These are phyloP conservation scores for Diuraphis noxia DNA, from an alignment of 1,140 invertebrate genomes.

Conservation along the genomic window DNA sequence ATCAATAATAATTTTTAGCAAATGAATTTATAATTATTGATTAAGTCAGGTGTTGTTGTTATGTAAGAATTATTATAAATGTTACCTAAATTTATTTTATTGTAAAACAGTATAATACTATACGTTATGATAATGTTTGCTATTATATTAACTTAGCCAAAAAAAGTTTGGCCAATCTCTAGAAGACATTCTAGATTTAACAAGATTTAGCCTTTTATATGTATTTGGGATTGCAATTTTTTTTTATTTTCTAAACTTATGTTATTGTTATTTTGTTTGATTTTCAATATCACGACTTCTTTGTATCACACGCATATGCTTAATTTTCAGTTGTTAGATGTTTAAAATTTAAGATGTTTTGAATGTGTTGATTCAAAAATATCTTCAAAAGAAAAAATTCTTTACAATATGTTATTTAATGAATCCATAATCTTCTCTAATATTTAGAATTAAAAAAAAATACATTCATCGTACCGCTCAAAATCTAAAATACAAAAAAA, in stretches of 20 bases:
- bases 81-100: not conserved
- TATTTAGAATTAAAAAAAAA: too few species aligned
- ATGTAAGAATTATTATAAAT: too few species aligned
- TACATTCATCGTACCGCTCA: too few species aligned
- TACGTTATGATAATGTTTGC: too few species aligned
- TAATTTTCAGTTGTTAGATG: not conserved
- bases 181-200: too few species aligned
- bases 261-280: not conserved
- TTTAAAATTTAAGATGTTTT: not conserved
- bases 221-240: not conserved
- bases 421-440: too few species aligned
- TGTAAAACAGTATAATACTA: not conserved
- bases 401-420: not conserved
- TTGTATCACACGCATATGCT: not conserved
- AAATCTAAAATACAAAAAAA: too few species aligned
- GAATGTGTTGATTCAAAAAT: not conserved
- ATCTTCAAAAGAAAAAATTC: not conserved
- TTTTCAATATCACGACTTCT: not conserved
- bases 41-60: not conserved
- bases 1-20: not conserved
- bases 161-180: too few species aligned
- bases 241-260: not conserved
- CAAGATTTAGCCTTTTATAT: too few species aligned
- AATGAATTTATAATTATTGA: not conserved
- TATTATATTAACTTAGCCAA: too few species aligned